Base-by-base conservation (phyloP, 1,140 invertebrate species). In the Drosophila paulistorum region DNA sequence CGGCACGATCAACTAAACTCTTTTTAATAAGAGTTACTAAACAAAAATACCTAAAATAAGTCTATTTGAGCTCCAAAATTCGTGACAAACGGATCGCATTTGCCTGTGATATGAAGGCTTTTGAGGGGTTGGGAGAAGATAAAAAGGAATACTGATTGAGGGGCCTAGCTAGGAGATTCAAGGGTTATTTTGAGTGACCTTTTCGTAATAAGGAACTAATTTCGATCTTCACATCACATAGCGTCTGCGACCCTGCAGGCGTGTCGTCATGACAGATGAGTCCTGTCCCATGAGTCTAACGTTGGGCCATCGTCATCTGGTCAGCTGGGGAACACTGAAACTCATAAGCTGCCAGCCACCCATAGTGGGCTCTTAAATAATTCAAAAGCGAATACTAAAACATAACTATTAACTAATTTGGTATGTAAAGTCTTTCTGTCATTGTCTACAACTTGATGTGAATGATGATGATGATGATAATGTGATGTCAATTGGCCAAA, bases 61-160 rank as follows among this genome's bases (percentile, higher is more conserved):
- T 86, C 82, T 91, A 91, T 91, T 91, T 91, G 89, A 91, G 90
- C 90, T 78, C 73, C 77, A 90, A 81, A 33, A 90, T 91, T 90
- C 82, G 89, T 81, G 39, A 74, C 80, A 45, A 42, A 48, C 68
- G 74, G 86, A 77, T 65, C 80, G 71, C 79, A 75, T 74, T 58
- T 42, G 5, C 35, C 69, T 79, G 69, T 39, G 59, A 26, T 26
- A 26, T 26, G 23, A 26, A 30, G 30, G 30, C 6, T 30, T 30
- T 14, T 71, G 45, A 10, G 33, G 1, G 23, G 9, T 39, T 39
- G 11, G 20, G 17, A 51, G 45, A 51, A 17, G 42, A 48, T 20
- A 20, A 48, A 48, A 17, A 23, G 7, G 17, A 51, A 51, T 23
- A 51, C 45, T 51, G 45, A 23, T 51, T 23, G 14, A 6, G 30